Conservation (phyloP, 2,888 invertebrate genomes). For the Amiota communis region DNA sequence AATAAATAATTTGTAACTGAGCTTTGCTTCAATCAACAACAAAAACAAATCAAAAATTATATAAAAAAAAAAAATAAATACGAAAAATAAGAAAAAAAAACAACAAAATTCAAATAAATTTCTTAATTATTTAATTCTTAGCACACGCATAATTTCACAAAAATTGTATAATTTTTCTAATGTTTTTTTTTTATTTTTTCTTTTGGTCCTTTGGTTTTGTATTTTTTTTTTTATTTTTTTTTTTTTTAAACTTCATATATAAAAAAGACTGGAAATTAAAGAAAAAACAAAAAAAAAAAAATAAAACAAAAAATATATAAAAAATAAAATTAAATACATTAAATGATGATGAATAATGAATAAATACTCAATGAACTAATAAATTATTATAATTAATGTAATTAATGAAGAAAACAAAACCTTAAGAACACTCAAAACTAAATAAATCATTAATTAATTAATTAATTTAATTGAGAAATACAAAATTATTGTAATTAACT, state of each 20-base stretch:
- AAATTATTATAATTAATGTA: no score
- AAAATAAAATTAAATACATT: conserved; percentile 36
- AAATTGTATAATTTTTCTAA: no score
- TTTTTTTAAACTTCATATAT: conserved; percentile 20
- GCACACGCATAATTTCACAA: no score
- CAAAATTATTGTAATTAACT: no score
- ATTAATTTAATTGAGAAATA: no score
- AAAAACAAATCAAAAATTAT: conserved; percentile 43
- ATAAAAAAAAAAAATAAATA: conserved; percentile 22
- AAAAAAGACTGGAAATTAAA: conserved; percentile 27
- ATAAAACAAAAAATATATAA: background rate
- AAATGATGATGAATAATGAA: conserved; percentile 26
- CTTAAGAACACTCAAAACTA: no score
- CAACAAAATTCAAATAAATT: conserved; percentile 3
- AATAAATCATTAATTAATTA: no score
- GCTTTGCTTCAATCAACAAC: conserved; percentile 50
- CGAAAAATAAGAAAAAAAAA: conserved; percentile 40
- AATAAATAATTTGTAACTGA: conserved; percentile 52
- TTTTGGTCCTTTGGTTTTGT: no score
- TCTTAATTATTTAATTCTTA: no score
- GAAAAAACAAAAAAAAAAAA: conserved; percentile 11
- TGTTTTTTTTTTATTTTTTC: no score
- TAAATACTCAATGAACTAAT: background rate
- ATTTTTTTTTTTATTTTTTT: conserved; percentile 5
- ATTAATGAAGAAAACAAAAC: no score